phyloP scores from a whole-genome alignment of 2,888 invertebrate species.

The Drosophila villosipedis region DNA sequence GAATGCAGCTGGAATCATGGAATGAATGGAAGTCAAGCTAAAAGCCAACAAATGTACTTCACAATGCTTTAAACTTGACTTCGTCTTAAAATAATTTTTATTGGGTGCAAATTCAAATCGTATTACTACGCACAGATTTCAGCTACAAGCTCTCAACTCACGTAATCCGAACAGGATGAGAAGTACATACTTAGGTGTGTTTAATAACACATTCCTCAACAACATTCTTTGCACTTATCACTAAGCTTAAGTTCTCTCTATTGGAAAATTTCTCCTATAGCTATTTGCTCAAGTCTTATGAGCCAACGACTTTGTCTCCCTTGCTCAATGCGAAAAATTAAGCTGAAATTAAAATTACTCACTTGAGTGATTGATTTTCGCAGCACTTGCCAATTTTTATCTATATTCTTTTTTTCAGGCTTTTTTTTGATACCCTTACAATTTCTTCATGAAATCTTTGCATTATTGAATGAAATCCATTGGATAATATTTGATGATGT shows the following conservation, averaged over 20 bases:
- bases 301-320: background rate
- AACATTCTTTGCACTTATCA: background rate
- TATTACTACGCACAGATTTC: background rate
- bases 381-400: background rate
- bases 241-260: background rate
- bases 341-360: constrained; percentile 35
- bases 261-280: background rate
- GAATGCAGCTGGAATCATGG: background rate
- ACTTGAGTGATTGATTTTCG: constrained; percentile 29
- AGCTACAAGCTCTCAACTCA: background rate
- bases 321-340: constrained; percentile 14
- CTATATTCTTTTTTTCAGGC: background rate
- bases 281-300: background rate
- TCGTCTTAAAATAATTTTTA: background rate
- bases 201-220: background rate
- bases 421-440: background rate
- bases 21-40: background rate
- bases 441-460: background rate
- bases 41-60: background rate
- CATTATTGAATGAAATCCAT: background rate
- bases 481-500: background rate
- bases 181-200: background rate
- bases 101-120: background rate
- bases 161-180: background rate
- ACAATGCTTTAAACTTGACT: background rate